Evolutionary conservation across 2,113 vertebrate genomes (phyloP), one percentile per base, ranked within the genome.

Genomic region (Carollia perspicillata): DNA sequence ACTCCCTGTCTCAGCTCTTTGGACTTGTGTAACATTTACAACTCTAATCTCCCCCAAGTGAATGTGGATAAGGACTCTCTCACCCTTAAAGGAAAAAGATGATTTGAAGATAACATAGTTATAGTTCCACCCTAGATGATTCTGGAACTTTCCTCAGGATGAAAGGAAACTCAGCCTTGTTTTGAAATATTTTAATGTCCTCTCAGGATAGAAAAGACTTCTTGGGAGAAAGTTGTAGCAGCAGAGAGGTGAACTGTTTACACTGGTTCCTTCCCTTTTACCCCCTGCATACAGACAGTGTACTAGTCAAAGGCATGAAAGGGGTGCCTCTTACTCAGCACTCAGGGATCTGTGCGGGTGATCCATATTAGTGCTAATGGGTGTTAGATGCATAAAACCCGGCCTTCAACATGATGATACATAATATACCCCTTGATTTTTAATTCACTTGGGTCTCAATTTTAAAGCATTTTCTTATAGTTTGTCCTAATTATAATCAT

Each of bases 401-500:
- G 98, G 98, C 98, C 98, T 98, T 98, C 98, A 95, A 97, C 97
- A 97, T 86, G 98, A 98, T 98, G 98, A 98, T 98, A 97, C 98
- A 98, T 98, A 98, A 98, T 98, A 98, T 90, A 98, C 95, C 97
- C 95, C 98, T 98, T 98, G 98, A 98, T 98, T 98, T 98, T 98
- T 98, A 99, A 99, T 98, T 98, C 98, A 98, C 98, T 89, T 53
- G 98, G 98, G 98, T 98, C 98, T 98, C 98, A 97, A 97, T 98
- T 98, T 98, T 98, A 98, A 98, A 98, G 98, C 96, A 98, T 98
- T 98, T 99, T 98, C 98, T 96, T 98, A 98, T 97, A 98, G 98
- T 98, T 99, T 98, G 98, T 98, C 98, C 98, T 98, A 98, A 98
- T 99, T 98, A 98, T 96, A 98, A 98, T 98, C 89, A 97, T 98